These are phyloP conservation scores for Avahi laniger DNA, from an alignment of 2,797 vertebrate genomes.

Conservation along the genomic window DNA sequence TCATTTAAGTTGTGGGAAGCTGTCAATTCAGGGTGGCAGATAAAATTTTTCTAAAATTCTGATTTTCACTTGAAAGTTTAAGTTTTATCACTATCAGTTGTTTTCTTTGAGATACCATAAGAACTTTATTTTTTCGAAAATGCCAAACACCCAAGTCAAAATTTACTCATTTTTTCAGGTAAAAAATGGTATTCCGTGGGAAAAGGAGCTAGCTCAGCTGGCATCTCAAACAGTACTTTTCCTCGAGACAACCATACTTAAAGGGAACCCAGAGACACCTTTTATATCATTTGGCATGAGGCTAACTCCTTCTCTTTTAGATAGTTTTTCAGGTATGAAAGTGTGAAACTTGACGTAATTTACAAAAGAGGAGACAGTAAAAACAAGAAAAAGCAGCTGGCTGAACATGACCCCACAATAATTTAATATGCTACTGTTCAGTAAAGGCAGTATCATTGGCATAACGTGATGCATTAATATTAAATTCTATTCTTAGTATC, in stretches of 20 bases:
- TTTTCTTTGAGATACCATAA: not conserved
- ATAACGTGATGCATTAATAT: slow-evolving; percentile 14
- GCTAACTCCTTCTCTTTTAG: not conserved
- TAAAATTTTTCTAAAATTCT: slow-evolving; percentile 1
- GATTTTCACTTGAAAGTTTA: not conserved
- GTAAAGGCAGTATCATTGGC: not conserved
- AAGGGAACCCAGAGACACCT: not conserved
- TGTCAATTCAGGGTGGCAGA: not conserved
- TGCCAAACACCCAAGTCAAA: not conserved
- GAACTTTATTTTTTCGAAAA: slow-evolving; percentile 42
- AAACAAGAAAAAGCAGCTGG: slow-evolving; percentile 36
- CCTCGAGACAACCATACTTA: not conserved
- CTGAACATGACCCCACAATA: slow-evolving; percentile 35
- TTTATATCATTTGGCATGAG: not conserved
- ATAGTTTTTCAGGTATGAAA: not conserved
- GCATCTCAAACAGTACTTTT: not conserved
- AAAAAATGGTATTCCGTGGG: not conserved
- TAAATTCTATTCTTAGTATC: not conserved
- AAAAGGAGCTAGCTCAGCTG: not conserved
- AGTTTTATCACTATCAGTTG: not conserved
- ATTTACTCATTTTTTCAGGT: not conserved
- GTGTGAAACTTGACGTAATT: slow-evolving; percentile 37
- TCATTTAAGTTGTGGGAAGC: not conserved
- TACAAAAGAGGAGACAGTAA: slow-evolving; percentile 33
- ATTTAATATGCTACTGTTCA: slow-evolving; percentile 11